Percentiles rank a stretch among this genome's conserved stretches.
Evolutionary conservation across 2,888 invertebrate species (phyloP).

Genomic region (Thalpophila matura): DNA sequence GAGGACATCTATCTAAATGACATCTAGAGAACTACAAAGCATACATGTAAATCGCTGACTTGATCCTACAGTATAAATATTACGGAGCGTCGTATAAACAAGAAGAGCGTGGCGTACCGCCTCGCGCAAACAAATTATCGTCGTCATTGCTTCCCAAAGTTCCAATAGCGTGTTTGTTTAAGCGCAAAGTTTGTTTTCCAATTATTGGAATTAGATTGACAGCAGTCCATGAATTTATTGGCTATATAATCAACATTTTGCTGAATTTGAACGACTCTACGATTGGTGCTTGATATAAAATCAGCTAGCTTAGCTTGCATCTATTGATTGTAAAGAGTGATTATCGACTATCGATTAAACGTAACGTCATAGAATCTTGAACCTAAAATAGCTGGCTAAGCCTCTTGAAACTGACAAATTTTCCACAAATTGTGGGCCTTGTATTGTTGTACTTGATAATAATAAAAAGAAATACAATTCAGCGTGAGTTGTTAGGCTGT

Average conservation of each 20-base stretch:
- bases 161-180: conserved; percentile 71
- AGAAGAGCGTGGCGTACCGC: conserved; percentile 62
- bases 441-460: no score
- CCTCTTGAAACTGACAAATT: neutral
- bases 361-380: no score
- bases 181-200: conserved; percentile 64
- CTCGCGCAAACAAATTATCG: conserved; percentile 82
- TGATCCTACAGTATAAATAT: conserved; percentile 82
- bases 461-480: conserved; percentile 17
- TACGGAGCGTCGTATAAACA: conserved; percentile 76
- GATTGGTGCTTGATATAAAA: neutral
- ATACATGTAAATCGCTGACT: conserved; percentile 74
- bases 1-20: conserved; percentile 67
- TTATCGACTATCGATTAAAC: neutral
- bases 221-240: conserved; percentile 21
- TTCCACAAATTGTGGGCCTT: neutral
- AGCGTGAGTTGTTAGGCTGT: neutral
- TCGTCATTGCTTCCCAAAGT: conserved; percentile 77
- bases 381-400: no score
- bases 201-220: conserved; percentile 64
- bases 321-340: no score
- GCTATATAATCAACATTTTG: conserved; percentile 1
- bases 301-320: neutral
- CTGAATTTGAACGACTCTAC: neutral
- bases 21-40: conserved; percentile 68